Base-by-base conservation (phyloP, 2,113 vertebrate species). In the Nibea albiflora region DNA sequence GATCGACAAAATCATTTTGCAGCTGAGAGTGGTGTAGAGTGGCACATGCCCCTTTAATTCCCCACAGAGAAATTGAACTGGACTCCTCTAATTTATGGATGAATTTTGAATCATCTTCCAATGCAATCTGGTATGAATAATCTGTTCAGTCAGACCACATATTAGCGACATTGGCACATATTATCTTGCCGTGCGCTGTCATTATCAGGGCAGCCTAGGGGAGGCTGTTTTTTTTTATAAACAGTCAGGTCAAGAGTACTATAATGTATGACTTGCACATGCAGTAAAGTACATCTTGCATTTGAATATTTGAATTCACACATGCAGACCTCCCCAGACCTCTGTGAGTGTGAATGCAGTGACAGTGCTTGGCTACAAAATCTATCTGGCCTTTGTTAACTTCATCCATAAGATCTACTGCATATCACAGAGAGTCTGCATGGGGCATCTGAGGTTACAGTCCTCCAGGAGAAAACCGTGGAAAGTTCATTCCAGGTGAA, bases 71-170 rank as follows among this genome's bases (percentile, higher is more conserved):
- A 71, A 97, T 96, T 68, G 96, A 93, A 62, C 92, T 93, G 92
- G 95, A 98, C 92, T 92, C 95, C 58, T 95, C 95, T 63, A 97
- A 97, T 83, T 95, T 97, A 84, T 96, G 96, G 96, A 97, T 96
- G 96, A 96, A 97, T 88, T 85, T 96, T 86, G 95, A 97, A 88
- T 97, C 96, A 56, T 96, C 95, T 52, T 94, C 94, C 47, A 95
- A 96, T 28, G 95, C 95, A 8, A 79, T 93, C 91, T 82, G 95
- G 94, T 31, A 94, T 96, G 24, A 95, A 96, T 65, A 94, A 96
- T 80, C 93, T 96, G 19, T 97, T 97, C 80, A 97, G 96, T 84
- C 73, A 92, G 71, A 96, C 95, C 35, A 92, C 95, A 67, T 96
- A 95, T 54, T 96, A 96, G 8, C 95, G 96, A 26, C 94, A 93